Evolutionary conservation across 2,797 vertebrate genomes (phyloP).

Genomic region (Gymnothorax reevesii): DNA sequence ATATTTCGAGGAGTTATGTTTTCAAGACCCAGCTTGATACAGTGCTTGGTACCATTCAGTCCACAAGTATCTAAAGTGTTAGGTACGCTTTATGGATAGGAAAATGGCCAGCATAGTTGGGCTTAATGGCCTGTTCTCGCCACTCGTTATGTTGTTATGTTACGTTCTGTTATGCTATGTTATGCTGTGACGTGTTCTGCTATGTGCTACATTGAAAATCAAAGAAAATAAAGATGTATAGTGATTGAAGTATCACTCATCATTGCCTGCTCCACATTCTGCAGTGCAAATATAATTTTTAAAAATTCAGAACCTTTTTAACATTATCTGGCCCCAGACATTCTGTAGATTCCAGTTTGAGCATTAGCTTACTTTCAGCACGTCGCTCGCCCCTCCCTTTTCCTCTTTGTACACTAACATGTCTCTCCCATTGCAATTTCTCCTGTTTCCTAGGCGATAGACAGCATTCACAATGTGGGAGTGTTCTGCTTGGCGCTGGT

Average conservation of each 20-base stretch:
- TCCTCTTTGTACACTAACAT: not conserved
- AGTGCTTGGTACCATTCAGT: too few species aligned
- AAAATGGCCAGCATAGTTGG: too few species aligned
- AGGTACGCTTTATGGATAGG: too few species aligned
- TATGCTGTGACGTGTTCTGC: too few species aligned
- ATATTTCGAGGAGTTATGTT: too few species aligned
- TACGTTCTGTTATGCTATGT: too few species aligned
- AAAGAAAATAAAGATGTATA: not conserved
- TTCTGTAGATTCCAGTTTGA: not conserved
- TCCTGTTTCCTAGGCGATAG: conserved; percentile 83
- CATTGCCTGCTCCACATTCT: not conserved
- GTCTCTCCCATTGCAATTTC: not conserved
- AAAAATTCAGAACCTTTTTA: not conserved
- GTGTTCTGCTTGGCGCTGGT: conserved; percentile 95
- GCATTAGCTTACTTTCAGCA: conserved; percentile 26
- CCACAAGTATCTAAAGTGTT: too few species aligned
- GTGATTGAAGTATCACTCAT: not conserved
- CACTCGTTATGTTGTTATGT: too few species aligned
- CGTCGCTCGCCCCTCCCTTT: conserved; percentile 12
- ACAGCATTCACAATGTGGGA: conserved; percentile 96
- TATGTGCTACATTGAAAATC: not conserved
- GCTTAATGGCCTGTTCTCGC: too few species aligned
- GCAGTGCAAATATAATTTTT: not conserved
- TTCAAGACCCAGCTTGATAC: too few species aligned
- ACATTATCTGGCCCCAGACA: not conserved